Conservation (phyloP, 1,140 invertebrate genomes). For the Drosophila pallidifrons region DNA sequence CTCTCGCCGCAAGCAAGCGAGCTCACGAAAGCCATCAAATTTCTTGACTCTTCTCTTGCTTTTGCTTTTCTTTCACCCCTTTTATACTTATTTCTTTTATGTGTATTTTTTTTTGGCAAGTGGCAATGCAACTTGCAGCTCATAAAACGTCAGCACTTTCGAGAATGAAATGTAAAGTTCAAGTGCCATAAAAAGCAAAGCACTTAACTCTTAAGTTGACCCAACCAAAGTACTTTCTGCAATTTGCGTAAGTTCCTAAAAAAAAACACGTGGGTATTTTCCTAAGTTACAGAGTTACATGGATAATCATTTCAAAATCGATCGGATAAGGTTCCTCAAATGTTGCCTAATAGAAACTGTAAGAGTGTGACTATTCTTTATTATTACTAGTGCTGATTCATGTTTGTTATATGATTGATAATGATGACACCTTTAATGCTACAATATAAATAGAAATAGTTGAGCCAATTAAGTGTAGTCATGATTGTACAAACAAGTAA, state of each 20-base stretch:
- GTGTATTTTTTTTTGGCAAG: constrained; percentile 13
- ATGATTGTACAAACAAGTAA: too few relatives aligned
- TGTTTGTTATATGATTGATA: not conserved
- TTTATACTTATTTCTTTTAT: constrained; percentile 3
- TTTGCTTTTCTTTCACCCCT: constrained; percentile 24
- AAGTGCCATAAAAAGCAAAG: not conserved
- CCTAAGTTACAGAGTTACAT: not conserved
- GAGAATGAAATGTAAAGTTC: constrained; percentile 6
- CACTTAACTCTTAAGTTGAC: constrained; percentile 8
- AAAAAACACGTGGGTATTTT: not conserved
- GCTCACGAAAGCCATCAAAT: constrained; percentile 57
- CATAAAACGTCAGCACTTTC: constrained; percentile 34
- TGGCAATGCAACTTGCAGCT: constrained; percentile 29
- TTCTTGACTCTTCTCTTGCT: constrained; percentile 34
- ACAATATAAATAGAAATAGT: not conserved
- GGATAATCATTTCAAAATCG: not conserved
- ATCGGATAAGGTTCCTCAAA: not conserved
- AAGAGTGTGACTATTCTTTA: not conserved
- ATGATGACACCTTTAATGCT: not conserved
- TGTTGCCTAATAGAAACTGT: not conserved
- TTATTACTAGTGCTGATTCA: not conserved
- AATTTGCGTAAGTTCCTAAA: not conserved
- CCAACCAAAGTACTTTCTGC: not conserved
- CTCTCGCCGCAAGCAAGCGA: constrained; percentile 48
- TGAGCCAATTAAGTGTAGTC: too few relatives aligned